Conservation (phyloP, 1,140 invertebrate species). For the Drosophila obscura region DNA sequence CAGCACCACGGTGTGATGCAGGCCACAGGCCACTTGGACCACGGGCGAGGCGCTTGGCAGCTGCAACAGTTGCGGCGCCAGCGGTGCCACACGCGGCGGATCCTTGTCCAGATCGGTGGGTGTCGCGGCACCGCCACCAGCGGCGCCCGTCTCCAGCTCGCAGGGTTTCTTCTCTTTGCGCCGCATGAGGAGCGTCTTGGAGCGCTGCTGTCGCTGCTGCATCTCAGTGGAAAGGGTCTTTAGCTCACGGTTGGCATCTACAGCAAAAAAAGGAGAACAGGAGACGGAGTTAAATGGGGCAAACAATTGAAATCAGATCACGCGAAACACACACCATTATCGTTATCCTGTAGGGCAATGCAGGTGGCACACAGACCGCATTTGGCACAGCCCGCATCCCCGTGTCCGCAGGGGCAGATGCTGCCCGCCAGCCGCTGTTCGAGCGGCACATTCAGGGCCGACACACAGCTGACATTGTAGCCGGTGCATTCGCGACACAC, state of each 20-base stretch:
- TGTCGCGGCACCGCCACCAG: constrained; percentile 59
- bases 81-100: constrained; percentile 86
- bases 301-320: rapidly evolving
- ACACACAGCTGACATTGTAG: constrained; percentile 93
- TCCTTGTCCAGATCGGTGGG: constrained; percentile 88
- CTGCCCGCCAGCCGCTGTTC: constrained; percentile 94
- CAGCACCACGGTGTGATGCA: constrained; percentile 92
- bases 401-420: constrained; percentile 97
- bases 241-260: constrained; percentile 59
- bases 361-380: constrained; percentile 96
- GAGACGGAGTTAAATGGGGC: background rate
- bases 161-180: constrained; percentile 75
- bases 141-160: constrained; percentile 68
- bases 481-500: constrained; percentile 97
- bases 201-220: constrained; percentile 78
- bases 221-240: constrained; percentile 63
- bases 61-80: constrained; percentile 91
- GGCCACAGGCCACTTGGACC: constrained; percentile 93
- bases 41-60: constrained; percentile 89
- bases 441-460: constrained; percentile 86
- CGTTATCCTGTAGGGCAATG: constrained; percentile 80
- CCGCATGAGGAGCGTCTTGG: constrained; percentile 78
- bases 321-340: constrained; percentile 49
- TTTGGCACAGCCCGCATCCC: constrained; percentile 95
- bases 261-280: background rate